These are phyloP conservation scores for Chaenocephalus aceratus DNA, from an alignment of 2,113 vertebrate species.

Conservation along the genomic window DNA sequence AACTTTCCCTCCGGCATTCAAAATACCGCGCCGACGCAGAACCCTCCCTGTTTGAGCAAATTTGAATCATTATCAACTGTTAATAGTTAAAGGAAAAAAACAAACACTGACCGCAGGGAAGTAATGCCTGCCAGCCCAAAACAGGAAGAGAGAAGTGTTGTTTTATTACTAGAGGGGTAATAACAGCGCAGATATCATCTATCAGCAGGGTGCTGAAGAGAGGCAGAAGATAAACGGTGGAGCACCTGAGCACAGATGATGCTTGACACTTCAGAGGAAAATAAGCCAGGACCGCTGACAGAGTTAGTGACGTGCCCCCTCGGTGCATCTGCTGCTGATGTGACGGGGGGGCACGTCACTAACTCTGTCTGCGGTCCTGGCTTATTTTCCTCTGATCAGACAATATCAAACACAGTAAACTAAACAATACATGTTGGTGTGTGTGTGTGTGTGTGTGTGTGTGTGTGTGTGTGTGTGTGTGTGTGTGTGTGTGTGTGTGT, in stretches of 20 bases:
- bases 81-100: slow-evolving; percentile 26
- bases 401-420: slow-evolving; percentile 57
- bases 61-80: slow-evolving; percentile 38
- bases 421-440: slow-evolving; percentile 48
- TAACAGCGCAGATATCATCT: slow-evolving; percentile 70
- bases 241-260: slow-evolving; percentile 71
- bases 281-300: slow-evolving; percentile 59
- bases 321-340: too few species aligned
- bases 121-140: slow-evolving; percentile 66
- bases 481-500: slow-evolving; percentile 5
- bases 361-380: too few species aligned
- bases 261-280: slow-evolving; percentile 70
- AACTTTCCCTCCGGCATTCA: slow-evolving; percentile 4
- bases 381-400: too few species aligned
- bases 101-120: slow-evolving; percentile 39
- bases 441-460: slow-evolving; percentile 7
- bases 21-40: slow-evolving; percentile 13
- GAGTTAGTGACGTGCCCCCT: slow-evolving; percentile 48
- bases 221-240: slow-evolving; percentile 69
- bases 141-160: slow-evolving; percentile 71
- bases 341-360: too few species aligned
- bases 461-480: slow-evolving; percentile 10
- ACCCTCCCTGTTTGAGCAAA: slow-evolving; percentile 14
- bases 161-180: slow-evolving; percentile 78
- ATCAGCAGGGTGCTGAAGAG: slow-evolving; percentile 70